Base-by-base conservation (phyloP, 2,797 vertebrate genomes). In the Leptodactylus fallax region DNA sequence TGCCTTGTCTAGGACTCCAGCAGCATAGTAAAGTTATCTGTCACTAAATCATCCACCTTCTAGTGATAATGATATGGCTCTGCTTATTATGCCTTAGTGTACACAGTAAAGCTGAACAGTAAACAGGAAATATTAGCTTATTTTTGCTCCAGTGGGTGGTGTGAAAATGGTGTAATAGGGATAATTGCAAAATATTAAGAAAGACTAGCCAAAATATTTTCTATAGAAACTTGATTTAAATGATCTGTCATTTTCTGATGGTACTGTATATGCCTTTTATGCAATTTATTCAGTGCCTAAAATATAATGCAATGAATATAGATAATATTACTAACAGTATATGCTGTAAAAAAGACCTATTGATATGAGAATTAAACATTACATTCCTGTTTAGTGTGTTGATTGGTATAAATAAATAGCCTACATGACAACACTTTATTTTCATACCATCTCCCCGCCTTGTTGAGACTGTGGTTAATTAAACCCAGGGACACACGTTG, bases 391-490 rank as follows among this genome's bases (percentile, higher is more conserved):
- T 65, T 71, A 87, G 72, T 60, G 51, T 79, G 61, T 80, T 72
- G n/a, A 81, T 36, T 74, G 36, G 61, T 61, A 88, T 79, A 21
- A 88, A 88, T 74, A 88, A 84, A 78, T 55, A 83, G 13, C 23
- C 60, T 67, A 78, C 49, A 87, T 67, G 80, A 77, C 80, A 79
- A 81, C 78, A 88, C 67, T 74, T 81, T 85, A 81, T 80, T 72
- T 88, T 88, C 69, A 69, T 76, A 23, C 56, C 67, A 65, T 88
- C 83, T 77, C 67, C 77, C 65, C 56, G 56, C 36, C 85, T 92
- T 19, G 83, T 91, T 92, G 83, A 89, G 85, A 86, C 81, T 90
- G 63, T 95, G 95, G 95, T 90, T 94, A 95, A 97, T 95, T 94
- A 94, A 94, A 86, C 51, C 58, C 9, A 55, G 67, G 94, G 92